Conservation (phyloP, 1,140 invertebrate genomes). For the Alviniconcha marisindica region DNA sequence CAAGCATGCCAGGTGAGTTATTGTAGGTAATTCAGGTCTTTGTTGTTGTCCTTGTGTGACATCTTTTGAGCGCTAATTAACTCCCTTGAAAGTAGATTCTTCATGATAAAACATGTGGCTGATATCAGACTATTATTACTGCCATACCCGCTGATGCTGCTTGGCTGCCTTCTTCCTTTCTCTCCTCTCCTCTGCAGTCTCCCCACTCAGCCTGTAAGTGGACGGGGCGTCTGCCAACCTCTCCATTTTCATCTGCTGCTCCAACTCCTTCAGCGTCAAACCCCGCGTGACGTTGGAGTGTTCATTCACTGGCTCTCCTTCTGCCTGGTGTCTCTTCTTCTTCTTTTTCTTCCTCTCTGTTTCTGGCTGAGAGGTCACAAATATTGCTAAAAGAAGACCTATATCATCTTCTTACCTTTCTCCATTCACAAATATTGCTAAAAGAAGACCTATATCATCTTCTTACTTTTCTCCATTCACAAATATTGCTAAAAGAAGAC, state of each 20-base stretch:
- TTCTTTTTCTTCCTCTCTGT: constrained; percentile 19
- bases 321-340: not conserved
- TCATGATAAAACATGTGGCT: no score
- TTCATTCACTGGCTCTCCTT: not conserved
- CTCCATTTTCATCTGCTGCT: constrained; percentile 53
- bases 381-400: no score
- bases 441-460: no score
- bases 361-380: not conserved
- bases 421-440: no score
- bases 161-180: constrained; percentile 89
- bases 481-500: not conserved
- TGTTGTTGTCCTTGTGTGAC: no score
- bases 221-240: constrained; percentile 55
- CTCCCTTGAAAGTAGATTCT: no score
- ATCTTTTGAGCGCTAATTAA: no score
- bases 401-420: no score
- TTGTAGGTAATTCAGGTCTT: no score
- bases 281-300: constrained; percentile 30
- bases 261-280: constrained; percentile 57
- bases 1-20: no score
- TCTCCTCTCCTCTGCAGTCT: constrained; percentile 88
- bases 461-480: not conserved
- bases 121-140: no score
- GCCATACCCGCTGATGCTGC: constrained; percentile 87
- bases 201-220: constrained; percentile 82